A percentile compares a stretch with the other conserved stretches of the same genome.
Conservation (phyloP, 2,113 vertebrate species). For the Zootoca vivipara region DNA sequence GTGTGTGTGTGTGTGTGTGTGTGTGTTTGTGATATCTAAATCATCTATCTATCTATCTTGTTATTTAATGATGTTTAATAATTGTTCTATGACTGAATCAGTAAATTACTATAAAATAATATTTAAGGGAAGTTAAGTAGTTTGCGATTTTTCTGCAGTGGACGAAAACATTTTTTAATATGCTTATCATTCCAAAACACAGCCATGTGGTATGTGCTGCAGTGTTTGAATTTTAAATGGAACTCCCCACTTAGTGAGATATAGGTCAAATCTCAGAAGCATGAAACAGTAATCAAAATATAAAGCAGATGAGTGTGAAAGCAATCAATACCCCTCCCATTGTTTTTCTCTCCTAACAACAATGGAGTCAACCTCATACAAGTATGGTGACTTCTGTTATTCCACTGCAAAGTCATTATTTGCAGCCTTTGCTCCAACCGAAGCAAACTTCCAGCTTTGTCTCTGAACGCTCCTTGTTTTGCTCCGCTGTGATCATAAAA, state of each 20-base stretch:
- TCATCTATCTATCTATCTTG: background rate
- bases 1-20: no score
- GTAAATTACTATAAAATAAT: background rate
- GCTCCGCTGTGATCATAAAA: slow-evolving; percentile 48
- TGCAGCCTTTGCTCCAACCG: slow-evolving; percentile 40
- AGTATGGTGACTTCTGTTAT: slow-evolving; percentile 44
- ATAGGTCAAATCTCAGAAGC: background rate
- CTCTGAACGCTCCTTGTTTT: slow-evolving; percentile 21
- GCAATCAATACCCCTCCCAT: background rate
- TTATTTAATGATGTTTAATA: background rate
- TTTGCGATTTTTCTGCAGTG: background rate
- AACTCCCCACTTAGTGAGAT: background rate
- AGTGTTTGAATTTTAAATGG: background rate
- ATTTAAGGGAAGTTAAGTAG: background rate
- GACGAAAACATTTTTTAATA: background rate
- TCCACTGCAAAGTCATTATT: slow-evolving; percentile 32
- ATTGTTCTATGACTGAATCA: background rate
- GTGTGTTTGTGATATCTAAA: no score
- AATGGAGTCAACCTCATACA: background rate
- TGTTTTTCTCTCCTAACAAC: background rate
- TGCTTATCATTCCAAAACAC: background rate
- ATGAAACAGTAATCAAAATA: background rate
- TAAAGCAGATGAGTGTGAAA: background rate
- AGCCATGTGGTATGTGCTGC: background rate
- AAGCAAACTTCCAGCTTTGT: slow-evolving; percentile 37